Base-by-base conservation (phyloP, 2,113 vertebrate genomes). In the Daboia siamensis region DNA sequence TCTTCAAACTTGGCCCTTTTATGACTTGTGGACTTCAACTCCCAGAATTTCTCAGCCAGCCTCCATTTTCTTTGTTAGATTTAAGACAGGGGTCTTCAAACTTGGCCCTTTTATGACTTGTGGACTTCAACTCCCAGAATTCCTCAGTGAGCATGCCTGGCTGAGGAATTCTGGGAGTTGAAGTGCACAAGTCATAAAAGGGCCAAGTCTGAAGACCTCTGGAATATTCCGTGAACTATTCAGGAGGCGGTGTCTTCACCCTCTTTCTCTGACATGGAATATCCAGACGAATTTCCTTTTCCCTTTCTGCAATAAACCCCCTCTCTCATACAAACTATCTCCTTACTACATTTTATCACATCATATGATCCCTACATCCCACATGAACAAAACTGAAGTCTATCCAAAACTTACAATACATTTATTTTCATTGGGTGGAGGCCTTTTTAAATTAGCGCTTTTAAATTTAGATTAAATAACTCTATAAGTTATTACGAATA, bases 381-480 rank as follows among this genome's bases (percentile, higher is more conserved):
- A 0, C 5, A 69, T 74, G 95, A 96, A 97, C 94, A 91, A 93
- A 95, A 97, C 93, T 88, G 74, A 91, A 95, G 93, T 95, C 95
- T 96, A 95, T 97, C 94, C 90, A 89, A 96, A 39, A 90, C 55
- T 92, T 52, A 95, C 94, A 97, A 95, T 97, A 89, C 96, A 93
- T 95, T 85, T 88, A 88, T 88, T 88, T 91, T 95, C 97, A 97
- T 97, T 97, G 97, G 97, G 95, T 92, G 92, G 59, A 95, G 33
- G 57, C 90, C 90, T 97, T 96, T 97, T 33, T 97, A 96, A 97
- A 98, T 97, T 92, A 97, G 94, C 95, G 96, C 90, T 90, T 97
- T 97, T 97, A 97, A 98, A 98, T 97, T 97, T 97, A 97, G 96
- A 97, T 97, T 98, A 98, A 98, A 98, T 98, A 97, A 97, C 95